Conservation (phyloP, 2,113 vertebrate genomes). For the Tachuris rubrigastra region DNA sequence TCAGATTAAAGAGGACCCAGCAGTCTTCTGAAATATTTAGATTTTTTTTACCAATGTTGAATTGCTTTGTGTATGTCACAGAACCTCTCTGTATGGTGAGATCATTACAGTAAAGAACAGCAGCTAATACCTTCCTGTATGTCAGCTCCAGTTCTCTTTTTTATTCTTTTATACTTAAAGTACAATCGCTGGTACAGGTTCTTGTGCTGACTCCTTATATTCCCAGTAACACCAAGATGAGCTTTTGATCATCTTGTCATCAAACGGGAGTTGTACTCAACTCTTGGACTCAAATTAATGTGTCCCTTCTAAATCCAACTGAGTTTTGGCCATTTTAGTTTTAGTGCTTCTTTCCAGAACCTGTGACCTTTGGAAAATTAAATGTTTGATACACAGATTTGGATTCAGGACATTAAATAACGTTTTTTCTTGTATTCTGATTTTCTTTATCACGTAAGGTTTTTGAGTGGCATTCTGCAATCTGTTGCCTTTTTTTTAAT, state of each 20-base stretch:
- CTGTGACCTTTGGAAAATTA: neutral
- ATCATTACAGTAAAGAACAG: neutral
- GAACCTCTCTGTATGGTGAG: neutral
- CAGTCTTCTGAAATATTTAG: conserved; percentile 19
- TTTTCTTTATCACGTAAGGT: neutral
- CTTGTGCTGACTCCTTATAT: neutral
- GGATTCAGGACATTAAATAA: neutral
- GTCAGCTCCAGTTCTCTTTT: neutral
- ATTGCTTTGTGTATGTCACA: neutral
- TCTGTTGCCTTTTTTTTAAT: fast-evolving
- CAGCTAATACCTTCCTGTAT: neutral
- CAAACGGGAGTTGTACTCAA: neutral
- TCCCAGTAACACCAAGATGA: neutral
- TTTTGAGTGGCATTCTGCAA: neutral
- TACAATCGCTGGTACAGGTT: neutral
- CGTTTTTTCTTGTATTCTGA: neutral
- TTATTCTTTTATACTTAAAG: neutral
- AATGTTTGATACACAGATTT: neutral
- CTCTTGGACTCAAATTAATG: neutral
- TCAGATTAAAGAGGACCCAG: conserved; percentile 6
- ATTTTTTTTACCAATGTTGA: neutral
- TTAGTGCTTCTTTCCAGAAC: neutral
- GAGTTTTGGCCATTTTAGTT: neutral
- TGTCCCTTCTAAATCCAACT: neutral
- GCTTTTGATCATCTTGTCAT: neutral